Conservation (phyloP, 2,797 vertebrate genomes). For the Fratercula arctica region DNA sequence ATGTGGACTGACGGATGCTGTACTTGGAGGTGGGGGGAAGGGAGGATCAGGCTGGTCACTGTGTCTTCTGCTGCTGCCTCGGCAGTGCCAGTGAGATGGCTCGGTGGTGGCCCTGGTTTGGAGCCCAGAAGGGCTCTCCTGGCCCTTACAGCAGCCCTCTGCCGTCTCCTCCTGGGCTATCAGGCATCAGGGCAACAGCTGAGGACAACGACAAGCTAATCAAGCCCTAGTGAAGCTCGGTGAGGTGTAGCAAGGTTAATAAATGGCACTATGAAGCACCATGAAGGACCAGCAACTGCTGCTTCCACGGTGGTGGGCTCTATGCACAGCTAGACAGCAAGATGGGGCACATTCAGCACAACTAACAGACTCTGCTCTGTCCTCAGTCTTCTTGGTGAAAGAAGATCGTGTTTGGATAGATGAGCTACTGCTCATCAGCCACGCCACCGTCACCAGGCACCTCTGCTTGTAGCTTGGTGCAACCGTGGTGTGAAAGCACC, state of each 20-base stretch:
- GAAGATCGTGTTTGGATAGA: background rate
- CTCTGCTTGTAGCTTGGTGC: background rate
- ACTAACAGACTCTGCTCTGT: background rate
- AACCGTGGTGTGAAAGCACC: background rate
- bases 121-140: background rate
- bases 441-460: background rate
- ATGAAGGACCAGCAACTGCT: background rate
- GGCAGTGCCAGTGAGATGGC: rapidly evolving
- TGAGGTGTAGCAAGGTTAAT: background rate
- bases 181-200: rapidly evolving
- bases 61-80: background rate
- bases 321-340: background rate
- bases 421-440: background rate
- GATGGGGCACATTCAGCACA: background rate
- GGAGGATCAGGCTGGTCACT: background rate
- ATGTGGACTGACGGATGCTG: background rate
- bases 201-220: background rate
- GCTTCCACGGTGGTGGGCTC: background rate
- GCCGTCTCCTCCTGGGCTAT: background rate
- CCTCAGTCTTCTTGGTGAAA: background rate
- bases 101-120: rapidly evolving
- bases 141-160: background rate
- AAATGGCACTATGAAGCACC: background rate
- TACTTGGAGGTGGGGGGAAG: constrained; percentile 11
- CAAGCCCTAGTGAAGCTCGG: rapidly evolving